A percentile compares a stretch with the other conserved stretches of the same genome.
Evolutionary conservation across 2,113 vertebrate species (phyloP).

Genomic region (Podilymbus podiceps): DNA sequence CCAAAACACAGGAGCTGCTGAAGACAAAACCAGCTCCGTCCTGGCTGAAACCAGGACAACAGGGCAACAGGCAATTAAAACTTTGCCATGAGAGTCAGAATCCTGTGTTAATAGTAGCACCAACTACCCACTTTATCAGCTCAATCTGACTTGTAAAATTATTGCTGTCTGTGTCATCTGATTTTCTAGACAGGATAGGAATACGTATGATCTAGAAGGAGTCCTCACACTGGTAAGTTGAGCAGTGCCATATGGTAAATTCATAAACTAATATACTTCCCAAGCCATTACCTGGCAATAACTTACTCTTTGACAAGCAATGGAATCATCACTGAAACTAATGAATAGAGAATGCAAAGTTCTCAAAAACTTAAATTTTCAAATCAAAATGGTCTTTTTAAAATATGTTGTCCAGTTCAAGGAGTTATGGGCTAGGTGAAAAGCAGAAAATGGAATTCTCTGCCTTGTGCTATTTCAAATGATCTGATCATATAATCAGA

Average conservation of each 20-base stretch:
- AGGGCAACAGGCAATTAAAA: background rate
- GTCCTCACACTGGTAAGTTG: background rate
- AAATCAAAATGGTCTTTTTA: background rate
- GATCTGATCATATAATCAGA: background rate
- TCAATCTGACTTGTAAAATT: background rate
- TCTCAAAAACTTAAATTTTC: background rate
- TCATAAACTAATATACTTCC: background rate
- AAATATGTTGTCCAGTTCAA: background rate
- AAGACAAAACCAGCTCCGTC: too few relatives aligned
- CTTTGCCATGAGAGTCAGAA: background rate
- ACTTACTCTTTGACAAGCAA: background rate
- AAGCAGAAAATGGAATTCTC: background rate
- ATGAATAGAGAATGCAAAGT: background rate
- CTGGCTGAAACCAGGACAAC: too few relatives aligned
- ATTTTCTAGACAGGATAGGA: background rate
- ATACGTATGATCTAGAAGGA: background rate
- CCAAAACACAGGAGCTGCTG: too few relatives aligned
- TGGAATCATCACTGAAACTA: background rate
- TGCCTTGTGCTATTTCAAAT: background rate
- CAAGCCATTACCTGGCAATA: background rate
- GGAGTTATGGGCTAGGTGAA: background rate
- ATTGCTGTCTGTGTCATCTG: background rate
- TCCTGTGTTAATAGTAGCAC: background rate
- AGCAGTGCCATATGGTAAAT: background rate
- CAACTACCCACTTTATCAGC: background rate